phyloP scores from a whole-genome alignment of 1,140 invertebrate genomes.

The Formica exsecta region DNA sequence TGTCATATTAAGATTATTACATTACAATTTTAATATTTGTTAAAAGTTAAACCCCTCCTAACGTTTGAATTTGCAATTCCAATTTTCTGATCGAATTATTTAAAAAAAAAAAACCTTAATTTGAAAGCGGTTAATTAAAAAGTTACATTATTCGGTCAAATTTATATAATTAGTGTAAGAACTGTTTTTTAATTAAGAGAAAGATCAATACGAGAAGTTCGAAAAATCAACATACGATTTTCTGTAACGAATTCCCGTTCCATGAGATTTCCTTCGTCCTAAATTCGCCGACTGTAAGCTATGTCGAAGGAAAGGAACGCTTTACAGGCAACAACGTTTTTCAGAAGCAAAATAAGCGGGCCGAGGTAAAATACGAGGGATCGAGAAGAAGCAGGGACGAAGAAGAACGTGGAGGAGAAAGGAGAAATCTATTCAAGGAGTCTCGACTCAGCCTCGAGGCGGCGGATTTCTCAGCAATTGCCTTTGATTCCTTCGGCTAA shows the following conservation, averaged over 20 bases:
- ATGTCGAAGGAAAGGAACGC: constrained; percentile 35
- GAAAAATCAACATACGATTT: constrained; percentile 29
- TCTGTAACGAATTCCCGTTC: not conserved
- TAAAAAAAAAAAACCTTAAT: constrained; percentile 14
- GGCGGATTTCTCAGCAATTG: constrained; percentile 70
- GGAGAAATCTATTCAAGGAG: constrained; percentile 65
- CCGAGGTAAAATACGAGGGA: constrained; percentile 11
- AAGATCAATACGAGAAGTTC: not conserved
- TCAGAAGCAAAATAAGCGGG: constrained; percentile 37
- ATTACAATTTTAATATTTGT: not conserved
- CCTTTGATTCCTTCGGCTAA: constrained; percentile 74
- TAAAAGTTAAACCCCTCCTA: not conserved
- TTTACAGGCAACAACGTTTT: constrained; percentile 71
- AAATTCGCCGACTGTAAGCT: constrained; percentile 26
- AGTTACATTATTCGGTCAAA: not conserved
- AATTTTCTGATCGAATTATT: not conserved
- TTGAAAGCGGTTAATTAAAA: constrained; percentile 19
- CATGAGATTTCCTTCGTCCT: constrained; percentile 3
- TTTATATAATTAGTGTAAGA: not conserved
- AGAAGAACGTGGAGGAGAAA: constrained; percentile 15
- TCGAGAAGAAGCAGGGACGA: not conserved
- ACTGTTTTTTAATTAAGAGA: constrained; percentile 24
- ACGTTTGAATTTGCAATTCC: constrained; percentile 1
- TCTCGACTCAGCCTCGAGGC: constrained; percentile 46
- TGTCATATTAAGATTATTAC: not conserved